A percentile compares a stretch with the other conserved stretches of the same genome.
phyloP scores from a whole-genome alignment of 2,113 vertebrate genomes.

The Hyaena hyaena region DNA sequence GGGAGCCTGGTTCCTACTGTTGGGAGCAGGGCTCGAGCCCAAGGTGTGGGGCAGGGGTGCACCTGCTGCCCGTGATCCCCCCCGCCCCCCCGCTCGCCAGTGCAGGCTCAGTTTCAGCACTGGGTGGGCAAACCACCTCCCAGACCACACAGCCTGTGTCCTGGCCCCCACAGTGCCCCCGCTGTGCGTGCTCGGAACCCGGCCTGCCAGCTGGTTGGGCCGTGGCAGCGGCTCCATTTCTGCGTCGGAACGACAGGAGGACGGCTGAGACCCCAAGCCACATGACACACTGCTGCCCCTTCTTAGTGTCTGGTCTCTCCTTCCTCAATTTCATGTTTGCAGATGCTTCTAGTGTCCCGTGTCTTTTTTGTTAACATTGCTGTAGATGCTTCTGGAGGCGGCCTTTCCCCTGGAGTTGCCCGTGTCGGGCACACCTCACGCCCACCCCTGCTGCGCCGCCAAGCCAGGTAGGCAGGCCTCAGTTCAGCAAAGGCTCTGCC shows the following conservation, averaged over 20 bases:
- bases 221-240: neutral
- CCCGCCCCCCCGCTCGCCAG: too few relatives aligned
- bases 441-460: too few relatives aligned
- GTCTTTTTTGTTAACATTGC: neutral
- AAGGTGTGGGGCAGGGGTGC: too few relatives aligned
- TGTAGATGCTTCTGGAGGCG: neutral
- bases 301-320: neutral
- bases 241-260: accelerated
- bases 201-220: too few relatives aligned
- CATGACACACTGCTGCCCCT: accelerated
- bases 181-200: too few relatives aligned
- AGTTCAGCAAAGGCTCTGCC: accelerated
- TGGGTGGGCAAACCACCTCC: too few relatives aligned
- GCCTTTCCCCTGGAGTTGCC: neutral
- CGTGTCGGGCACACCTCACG: too few relatives aligned
- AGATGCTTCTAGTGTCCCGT: accelerated
- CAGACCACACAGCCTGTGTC: too few relatives aligned
- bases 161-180: too few relatives aligned
- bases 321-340: neutral
- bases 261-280: accelerated
- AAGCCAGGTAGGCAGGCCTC: neutral
- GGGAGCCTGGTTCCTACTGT: neutral
- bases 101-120: too few relatives aligned
- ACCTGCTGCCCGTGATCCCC: too few relatives aligned
- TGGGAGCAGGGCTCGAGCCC: too few relatives aligned